Evolutionary conservation across 2,888 invertebrate species (phyloP), one percentile per base, ranked within the genome.

Genomic region (Perizoma flavofasciatum): DNA sequence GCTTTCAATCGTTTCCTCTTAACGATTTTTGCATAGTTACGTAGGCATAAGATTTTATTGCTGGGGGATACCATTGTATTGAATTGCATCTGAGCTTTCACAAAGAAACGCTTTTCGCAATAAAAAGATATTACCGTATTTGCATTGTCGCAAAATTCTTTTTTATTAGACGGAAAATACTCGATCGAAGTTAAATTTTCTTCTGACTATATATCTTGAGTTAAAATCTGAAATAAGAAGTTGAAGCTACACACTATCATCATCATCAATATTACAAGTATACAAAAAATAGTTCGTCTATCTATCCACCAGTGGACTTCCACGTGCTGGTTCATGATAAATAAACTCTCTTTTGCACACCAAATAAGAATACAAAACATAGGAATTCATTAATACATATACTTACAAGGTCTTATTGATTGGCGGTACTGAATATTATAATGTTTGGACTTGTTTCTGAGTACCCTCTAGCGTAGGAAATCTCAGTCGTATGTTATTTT

Each of bases 1-100:
- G 66, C 71, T 69, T 52, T 55, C 61, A 67, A 65, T 73, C 72
- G 69, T 75, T 70, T 68, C 69, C 69, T 65, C 59, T 64, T 56
- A 77, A 74, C 74, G 78, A 78, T 81, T 83, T 85, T 86, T 84
- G 87, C 88, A 86, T 88, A 85, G 78, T 75, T 80, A 76, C 69
- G 83, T 82, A 83, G 83, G 81, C 85, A 84, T 86, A 85, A 81
- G 77, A 80, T 86, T 88, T 88, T 86, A 88, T 85, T 85, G 75
- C 77, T 55, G 70, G 70, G 73, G 73, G 73, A 68, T 57, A 71
- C 75, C 75, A 77, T 76, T 80, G 73, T 67, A 60, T 70, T 61
- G 71, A 72, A 79, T 76, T 72, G 76, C 72, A 82, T 72, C 53
- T 43, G 55, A 41, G 44, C 52, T 49, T 53, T 57, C 49, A 57